These are phyloP conservation scores for Bicyclus anynana DNA, from an alignment of 1,140 invertebrate genomes.

Conservation along the genomic window DNA sequence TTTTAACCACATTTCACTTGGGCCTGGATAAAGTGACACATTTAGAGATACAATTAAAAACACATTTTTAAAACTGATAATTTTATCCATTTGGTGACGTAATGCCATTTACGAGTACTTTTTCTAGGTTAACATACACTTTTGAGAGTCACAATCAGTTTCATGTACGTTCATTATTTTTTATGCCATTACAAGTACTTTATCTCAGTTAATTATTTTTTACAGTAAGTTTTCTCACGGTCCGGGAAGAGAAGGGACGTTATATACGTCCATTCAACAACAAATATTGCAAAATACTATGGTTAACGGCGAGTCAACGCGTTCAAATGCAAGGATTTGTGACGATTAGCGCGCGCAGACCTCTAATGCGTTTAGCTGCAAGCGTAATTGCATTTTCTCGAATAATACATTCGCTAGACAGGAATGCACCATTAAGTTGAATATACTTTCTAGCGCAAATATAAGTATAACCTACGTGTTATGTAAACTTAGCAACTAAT, in stretches of 20 bases:
- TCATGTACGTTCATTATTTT: too few species aligned
- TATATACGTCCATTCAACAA: constrained; percentile 25
- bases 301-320: constrained; percentile 13
- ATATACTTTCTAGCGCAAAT: background rate
- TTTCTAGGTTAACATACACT: too few species aligned
- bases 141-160: too few species aligned
- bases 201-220: too few species aligned
- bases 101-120: background rate
- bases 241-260: background rate
- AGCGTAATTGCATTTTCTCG: constrained; percentile 21
- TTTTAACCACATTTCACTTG: constrained; percentile 22
- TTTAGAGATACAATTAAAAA: constrained; percentile 9
- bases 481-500: too few species aligned
- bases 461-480: too few species aligned
- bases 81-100: background rate
- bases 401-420: constrained; percentile 6
- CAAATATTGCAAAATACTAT: constrained; percentile 23
- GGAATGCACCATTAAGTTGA: constrained; percentile 3
- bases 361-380: constrained; percentile 24
- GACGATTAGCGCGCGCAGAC: constrained; percentile 17
- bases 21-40: background rate
- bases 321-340: constrained; percentile 25
- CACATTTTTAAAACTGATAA: constrained; percentile 1
- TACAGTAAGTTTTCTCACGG: background rate
- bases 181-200: too few species aligned